These are phyloP conservation scores for Spilogale gracilis DNA, from an alignment of 2,113 vertebrate genomes.

Conservation along the genomic window DNA sequence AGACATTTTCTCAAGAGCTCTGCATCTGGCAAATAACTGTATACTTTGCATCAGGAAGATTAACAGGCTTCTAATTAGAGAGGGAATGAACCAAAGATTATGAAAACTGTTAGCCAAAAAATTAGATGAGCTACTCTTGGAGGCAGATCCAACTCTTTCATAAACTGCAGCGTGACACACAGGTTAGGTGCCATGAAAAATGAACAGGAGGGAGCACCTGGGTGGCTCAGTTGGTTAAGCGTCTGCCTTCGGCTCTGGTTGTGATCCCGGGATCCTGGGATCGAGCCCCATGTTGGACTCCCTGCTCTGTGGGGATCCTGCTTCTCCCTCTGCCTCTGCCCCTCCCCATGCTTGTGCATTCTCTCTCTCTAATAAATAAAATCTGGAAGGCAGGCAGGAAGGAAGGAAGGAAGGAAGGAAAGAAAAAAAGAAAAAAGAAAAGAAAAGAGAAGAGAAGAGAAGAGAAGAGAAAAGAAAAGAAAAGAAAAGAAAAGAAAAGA, in stretches of 20 bases:
- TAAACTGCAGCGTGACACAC: background rate
- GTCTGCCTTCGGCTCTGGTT: background rate
- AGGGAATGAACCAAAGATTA: constrained; percentile 24
- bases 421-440: no score
- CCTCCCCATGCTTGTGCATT: background rate
- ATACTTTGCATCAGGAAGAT: background rate
- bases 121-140: background rate
- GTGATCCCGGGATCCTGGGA: background rate
- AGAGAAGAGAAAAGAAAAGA: background rate
- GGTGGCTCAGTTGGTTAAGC: background rate
- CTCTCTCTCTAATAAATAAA: background rate
- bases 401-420: background rate
- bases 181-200: background rate
- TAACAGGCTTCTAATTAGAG: background rate
- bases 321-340: background rate
- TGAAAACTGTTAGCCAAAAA: constrained; percentile 16
- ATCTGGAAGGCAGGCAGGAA: background rate
- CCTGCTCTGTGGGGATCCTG: background rate
- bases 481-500: no score
- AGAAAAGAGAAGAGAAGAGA: background rate
- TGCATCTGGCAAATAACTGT: background rate
- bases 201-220: background rate
- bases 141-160: background rate
- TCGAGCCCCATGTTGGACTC: background rate
- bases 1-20: constrained; percentile 23